Evolutionary conservation across 1,140 invertebrate species (phyloP).

Genomic region (Hirudo medicinalis): DNA sequence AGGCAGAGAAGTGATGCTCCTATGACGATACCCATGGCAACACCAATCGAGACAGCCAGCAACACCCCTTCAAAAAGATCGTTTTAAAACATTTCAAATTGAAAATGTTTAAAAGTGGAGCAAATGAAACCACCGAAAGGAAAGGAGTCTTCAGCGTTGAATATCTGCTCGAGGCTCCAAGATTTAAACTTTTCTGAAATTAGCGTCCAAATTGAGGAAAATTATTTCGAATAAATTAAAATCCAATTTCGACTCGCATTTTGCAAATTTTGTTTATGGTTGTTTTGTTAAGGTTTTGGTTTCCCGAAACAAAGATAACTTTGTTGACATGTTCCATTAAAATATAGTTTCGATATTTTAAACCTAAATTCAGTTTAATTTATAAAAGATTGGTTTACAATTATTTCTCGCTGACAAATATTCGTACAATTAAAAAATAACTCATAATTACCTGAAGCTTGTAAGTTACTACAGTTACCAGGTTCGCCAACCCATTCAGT

Average conservation of each 20-base stretch:
- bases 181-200: not conserved
- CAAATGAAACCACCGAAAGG: slow-evolving; percentile 11
- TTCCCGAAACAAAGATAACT: too few relatives aligned
- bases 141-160: slow-evolving; percentile 15
- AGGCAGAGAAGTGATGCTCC: slow-evolving; percentile 18
- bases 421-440: not conserved
- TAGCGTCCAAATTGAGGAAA: too few relatives aligned
- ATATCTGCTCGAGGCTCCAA: slow-evolving; percentile 17
- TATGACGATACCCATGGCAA: slow-evolving; percentile 21
- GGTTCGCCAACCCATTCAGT: slow-evolving; percentile 15
- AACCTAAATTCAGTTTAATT: too few relatives aligned
- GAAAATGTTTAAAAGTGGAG: not conserved
- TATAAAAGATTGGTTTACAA: too few relatives aligned
- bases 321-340: too few relatives aligned
- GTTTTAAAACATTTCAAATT: not conserved
- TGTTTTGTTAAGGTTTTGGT: too few relatives aligned
- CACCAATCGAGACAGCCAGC: slow-evolving; percentile 19
- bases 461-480: slow-evolving; percentile 17
- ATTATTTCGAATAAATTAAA: too few relatives aligned
- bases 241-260: too few relatives aligned
- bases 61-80: slow-evolving; percentile 18
- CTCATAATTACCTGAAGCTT: not conserved
- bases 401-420: too few relatives aligned
- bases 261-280: too few relatives aligned
- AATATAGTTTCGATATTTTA: too few relatives aligned